phyloP scores from a whole-genome alignment of 2,888 invertebrate genomes.

The Epsilonema sp. region DNA sequence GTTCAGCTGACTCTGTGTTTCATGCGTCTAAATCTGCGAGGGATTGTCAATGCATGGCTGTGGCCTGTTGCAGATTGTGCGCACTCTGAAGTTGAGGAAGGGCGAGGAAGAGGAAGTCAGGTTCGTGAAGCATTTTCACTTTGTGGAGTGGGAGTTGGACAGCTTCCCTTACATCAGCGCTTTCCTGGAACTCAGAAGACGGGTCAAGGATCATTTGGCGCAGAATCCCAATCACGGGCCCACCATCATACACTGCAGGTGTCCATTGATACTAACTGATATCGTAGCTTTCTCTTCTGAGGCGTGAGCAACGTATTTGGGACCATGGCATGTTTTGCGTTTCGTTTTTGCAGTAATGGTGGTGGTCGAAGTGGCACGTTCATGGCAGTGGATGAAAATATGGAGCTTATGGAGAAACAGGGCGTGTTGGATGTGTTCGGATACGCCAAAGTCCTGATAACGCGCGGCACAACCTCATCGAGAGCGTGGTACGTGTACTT shows the following conservation, averaged over 20 bases:
- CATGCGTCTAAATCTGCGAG: no score
- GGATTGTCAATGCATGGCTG: no score
- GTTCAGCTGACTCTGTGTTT: no score
- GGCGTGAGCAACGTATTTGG: no score
- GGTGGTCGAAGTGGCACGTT: slow-evolving; percentile 90
- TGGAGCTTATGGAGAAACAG: slow-evolving; percentile 78
- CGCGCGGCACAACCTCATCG: slow-evolving; percentile 71
- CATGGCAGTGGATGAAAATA: slow-evolving; percentile 78
- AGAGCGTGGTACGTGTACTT: slow-evolving; percentile 62
- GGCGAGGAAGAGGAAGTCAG: slow-evolving; percentile 44
- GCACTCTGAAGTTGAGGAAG: no score
- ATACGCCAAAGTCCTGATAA: slow-evolving; percentile 73
- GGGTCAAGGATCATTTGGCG: slow-evolving; percentile 70
- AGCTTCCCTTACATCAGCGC: slow-evolving; percentile 87
- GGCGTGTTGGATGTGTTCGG: slow-evolving; percentile 72
- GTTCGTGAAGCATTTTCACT: slow-evolving; percentile 80
- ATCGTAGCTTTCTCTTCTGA: no score
- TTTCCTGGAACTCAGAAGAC: slow-evolving; percentile 70
- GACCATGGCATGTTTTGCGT: no score
- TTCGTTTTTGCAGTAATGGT: no score
- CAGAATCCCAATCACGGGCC: slow-evolving; percentile 47
- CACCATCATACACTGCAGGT: slow-evolving; percentile 94
- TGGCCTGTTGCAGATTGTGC: no score
- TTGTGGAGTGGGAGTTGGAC: slow-evolving; percentile 92
- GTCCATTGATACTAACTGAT: no score